Conservation (phyloP, 2,797 vertebrate species). For the Semotilus atromaculatus region DNA sequence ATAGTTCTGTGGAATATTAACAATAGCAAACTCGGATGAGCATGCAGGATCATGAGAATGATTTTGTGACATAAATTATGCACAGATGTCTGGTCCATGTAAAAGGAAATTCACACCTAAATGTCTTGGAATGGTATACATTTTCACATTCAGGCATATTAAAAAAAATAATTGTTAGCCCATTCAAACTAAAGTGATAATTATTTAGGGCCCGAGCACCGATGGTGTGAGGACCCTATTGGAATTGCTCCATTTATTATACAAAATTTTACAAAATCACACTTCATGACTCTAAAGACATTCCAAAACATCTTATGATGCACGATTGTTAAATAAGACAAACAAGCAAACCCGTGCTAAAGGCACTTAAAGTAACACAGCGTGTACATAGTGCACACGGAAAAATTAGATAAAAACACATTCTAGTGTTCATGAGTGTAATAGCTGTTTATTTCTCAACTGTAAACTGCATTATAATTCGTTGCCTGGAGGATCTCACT, state of each 20-base stretch:
- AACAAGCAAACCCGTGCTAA: neutral
- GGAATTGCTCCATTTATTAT: no score
- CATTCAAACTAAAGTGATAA: neutral
- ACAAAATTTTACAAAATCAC: neutral
- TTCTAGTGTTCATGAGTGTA: neutral
- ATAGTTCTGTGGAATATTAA: neutral
- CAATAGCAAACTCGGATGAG: neutral
- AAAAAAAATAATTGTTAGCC: neutral
- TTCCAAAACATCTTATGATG: neutral
- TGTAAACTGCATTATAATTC: conserved; percentile 19
- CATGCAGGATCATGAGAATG: conserved; percentile 2
- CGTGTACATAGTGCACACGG: neutral
- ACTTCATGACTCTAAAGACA: neutral
- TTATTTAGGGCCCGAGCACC: no score
- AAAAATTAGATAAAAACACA: neutral
- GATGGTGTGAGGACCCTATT: no score
- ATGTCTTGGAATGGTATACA: neutral
- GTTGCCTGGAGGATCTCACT: neutral
- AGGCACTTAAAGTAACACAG: conserved; percentile 10
- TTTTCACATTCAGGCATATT: neutral
- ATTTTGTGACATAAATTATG: neutral
- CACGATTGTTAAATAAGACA: conserved; percentile 6
- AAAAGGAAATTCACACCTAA: neutral
- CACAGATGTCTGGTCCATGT: neutral
- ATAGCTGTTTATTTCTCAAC: conserved; percentile 18